phyloP scores from a whole-genome alignment of 2,888 invertebrate species.

The Brassicogethes aeneus region DNA sequence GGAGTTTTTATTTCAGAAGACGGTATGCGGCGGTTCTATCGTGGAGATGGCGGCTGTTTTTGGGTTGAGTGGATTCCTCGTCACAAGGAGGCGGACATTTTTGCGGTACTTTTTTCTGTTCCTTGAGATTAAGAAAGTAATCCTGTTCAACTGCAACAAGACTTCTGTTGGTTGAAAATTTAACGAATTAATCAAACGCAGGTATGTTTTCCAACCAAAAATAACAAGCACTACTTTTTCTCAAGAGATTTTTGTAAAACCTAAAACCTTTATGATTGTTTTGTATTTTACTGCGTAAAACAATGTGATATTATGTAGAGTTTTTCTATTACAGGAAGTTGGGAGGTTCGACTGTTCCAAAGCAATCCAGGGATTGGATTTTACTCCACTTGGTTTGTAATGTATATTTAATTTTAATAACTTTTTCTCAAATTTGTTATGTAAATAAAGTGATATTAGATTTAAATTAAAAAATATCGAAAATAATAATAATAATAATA shows the following conservation, averaged over 20 bases:
- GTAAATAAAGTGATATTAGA: constrained; percentile 18
- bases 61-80: too few species aligned
- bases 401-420: constrained; percentile 21
- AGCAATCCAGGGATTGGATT: constrained; percentile 19
- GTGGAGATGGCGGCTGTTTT: constrained; percentile 9
- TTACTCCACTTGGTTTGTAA: constrained; percentile 36
- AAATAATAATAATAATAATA: constrained; percentile 13
- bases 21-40: constrained; percentile 28
- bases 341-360: constrained; percentile 20
- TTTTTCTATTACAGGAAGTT: constrained; percentile 40
- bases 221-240: constrained; percentile 13
- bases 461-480: constrained; percentile 19
- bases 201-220: constrained; percentile 29
- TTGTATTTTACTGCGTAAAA: constrained; percentile 19
- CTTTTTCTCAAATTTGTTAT: not conserved
- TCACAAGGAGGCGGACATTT: not conserved
- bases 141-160: too few species aligned
- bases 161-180: not conserved
- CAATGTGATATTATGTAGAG: constrained; percentile 38
- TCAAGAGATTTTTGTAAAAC: constrained; percentile 23
- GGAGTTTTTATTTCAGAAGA: too few species aligned
- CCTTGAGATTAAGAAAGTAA: not conserved
- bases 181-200: constrained; percentile 5
- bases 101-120: not conserved
- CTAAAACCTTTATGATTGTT: constrained; percentile 10